Evolutionary conservation across 2,888 invertebrate species (phyloP), one percentile per base, ranked within the genome.

Genomic region (Stratiomys singularior): DNA sequence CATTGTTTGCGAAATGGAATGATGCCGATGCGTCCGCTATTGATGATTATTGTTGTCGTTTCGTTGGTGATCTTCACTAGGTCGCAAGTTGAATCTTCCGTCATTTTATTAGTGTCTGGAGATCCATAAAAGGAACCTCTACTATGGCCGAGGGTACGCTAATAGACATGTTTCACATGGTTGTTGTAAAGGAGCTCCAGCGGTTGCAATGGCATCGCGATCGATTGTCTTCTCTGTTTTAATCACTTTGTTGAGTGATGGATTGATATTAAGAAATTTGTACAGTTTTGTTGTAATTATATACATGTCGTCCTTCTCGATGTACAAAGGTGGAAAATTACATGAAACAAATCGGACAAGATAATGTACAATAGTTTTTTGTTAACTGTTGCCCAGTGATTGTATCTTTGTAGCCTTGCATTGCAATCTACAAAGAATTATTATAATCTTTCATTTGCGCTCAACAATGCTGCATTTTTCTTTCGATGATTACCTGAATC

Each of bases 101-200:
- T 52, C 52, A 52, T 52, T 52, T 52, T 52, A 52, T 52, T 52
- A 18, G 52, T 52, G 52, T 52, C 18, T 52, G 15, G 52, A 13
- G 52, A 52, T 52, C 52, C 52, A 18, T 52, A 52, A 52, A 52
- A 52, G 52, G 18, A 52, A 52, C 52, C 52, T 37, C 37, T 13
- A 52, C 52, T 18, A 52, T 13, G 52, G 18, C n/a, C 15, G 7
- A 5, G 9, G 52, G 18, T 52, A 52, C 52, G 18, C 52, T 52
- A 52, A 52, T 52, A 52, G 52, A 52, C 52, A 52, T 52, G 52
- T 52, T 52, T 52, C 52, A 52, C 52, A 52, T 52, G n/a, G 52
- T 15, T 13, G 37, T 37, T 37, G 37, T 3, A 9, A 37, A 37
- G 37, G 9, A 5, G 37, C 37, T 37, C 37, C 37, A 5, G 5